Evolutionary conservation across 2,888 invertebrate genomes (phyloP).

Genomic region (Erebia aethiops): DNA sequence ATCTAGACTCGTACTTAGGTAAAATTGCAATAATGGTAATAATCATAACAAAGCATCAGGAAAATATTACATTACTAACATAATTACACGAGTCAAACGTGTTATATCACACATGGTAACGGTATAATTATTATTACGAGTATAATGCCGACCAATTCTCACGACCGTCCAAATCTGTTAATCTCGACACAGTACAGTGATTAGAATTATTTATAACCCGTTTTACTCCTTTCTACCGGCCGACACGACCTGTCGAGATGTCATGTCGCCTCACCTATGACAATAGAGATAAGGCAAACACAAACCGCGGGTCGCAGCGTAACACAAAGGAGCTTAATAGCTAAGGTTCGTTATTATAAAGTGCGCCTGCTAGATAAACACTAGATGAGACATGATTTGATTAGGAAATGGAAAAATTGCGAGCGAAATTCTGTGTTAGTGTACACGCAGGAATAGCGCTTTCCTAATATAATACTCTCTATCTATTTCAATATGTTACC

Average conservation of each 20-base stretch:
- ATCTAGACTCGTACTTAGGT: no score
- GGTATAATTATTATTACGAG: neutral
- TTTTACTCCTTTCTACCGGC: slow-evolving; percentile 31
- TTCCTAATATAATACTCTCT: no score
- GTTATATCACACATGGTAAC: slow-evolving; percentile 9
- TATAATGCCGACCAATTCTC: slow-evolving; percentile 16
- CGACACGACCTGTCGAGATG: slow-evolving; percentile 23
- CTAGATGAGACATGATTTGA: neutral
- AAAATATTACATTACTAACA: slow-evolving; percentile 6
- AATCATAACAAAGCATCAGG: neutral
- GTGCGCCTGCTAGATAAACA: neutral
- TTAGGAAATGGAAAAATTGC: no score
- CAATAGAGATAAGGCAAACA: slow-evolving; percentile 18
- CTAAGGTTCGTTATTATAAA: neutral
- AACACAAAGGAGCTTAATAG: neutral
- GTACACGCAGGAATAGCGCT: no score
- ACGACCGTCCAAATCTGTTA: slow-evolving; percentile 15
- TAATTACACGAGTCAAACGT: neutral
- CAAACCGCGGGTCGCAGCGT: neutral
- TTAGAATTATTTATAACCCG: slow-evolving; percentile 22
- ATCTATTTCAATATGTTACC: no score
- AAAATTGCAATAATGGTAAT: neutral
- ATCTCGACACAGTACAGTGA: slow-evolving; percentile 18
- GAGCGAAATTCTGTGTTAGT: no score
- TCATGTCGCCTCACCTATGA: slow-evolving; percentile 22